These are phyloP conservation scores for Adoxophyes honmai DNA, from an alignment of 1,140 invertebrate species.

Conservation along the genomic window DNA sequence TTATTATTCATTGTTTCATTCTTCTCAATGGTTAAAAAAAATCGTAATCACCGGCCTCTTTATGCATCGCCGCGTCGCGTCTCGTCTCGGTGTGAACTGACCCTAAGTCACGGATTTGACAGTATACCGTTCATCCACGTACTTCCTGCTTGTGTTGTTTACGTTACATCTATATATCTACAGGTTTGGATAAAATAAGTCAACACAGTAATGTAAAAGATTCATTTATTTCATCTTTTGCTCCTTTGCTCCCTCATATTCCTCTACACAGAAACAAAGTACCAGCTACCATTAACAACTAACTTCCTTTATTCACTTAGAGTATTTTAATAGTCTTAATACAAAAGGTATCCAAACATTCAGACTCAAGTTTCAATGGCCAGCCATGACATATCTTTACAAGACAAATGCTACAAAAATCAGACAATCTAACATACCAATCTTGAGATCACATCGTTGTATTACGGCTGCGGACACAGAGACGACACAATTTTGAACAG, in stretches of 20 bases:
- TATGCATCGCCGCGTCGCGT: no score
- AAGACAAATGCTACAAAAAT: slow-evolving; percentile 9
- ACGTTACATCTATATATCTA: no score
- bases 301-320: slow-evolving; percentile 4
- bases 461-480: no score
- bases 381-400: background rate
- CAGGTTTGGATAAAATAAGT: no score
- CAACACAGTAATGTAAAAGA: background rate
- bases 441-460: slow-evolving; percentile 14
- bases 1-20: no score
- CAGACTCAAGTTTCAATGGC: background rate
- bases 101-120: no score
- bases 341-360: slow-evolving; percentile 4
- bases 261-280: background rate
- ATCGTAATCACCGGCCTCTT: no score
- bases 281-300: background rate
- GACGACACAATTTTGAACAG: no score
- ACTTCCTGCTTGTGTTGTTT: no score
- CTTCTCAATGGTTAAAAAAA: no score
- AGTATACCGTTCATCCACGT: no score
- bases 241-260: background rate
- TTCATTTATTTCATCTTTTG: slow-evolving; percentile 10
- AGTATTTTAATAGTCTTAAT: slow-evolving; percentile 5
- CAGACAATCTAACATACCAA: slow-evolving; percentile 5
- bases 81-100: no score